These are phyloP conservation scores for Glandiceps talaboti DNA, from an alignment of 53 echinoderm and acorn worm species.

Conservation along the genomic window DNA sequence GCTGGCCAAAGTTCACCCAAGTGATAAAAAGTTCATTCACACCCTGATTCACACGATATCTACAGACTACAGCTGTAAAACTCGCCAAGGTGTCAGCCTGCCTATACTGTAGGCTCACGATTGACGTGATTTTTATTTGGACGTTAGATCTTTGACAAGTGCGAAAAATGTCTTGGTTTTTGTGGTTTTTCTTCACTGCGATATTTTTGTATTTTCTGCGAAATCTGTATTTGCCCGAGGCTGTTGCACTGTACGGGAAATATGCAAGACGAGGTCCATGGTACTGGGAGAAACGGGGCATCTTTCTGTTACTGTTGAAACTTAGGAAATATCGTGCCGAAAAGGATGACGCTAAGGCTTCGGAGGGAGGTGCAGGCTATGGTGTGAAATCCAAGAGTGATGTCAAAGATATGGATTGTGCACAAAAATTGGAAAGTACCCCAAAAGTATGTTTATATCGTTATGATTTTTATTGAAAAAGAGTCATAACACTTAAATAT, in stretches of 20 bases:
- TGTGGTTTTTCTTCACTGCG: neutral
- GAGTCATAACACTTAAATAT: too few relatives aligned
- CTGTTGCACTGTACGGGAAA: slow-evolving; percentile 14
- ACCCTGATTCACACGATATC: too few relatives aligned
- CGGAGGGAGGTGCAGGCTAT: slow-evolving; percentile 8
- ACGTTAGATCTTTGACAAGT: too few relatives aligned
- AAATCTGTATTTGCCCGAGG: slow-evolving; percentile 14
- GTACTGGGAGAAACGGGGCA: slow-evolving; percentile 22
- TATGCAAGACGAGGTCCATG: slow-evolving; percentile 23
- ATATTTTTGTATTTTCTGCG: slow-evolving; percentile 15
- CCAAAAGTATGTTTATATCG: too few relatives aligned
- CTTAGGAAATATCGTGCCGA: slow-evolving; percentile 3
- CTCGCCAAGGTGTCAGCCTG: too few relatives aligned
- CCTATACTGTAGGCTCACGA: too few relatives aligned
- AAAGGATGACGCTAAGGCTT: neutral
- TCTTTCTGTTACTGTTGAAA: slow-evolving; percentile 15
- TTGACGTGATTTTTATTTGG: too few relatives aligned
- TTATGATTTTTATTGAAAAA: too few relatives aligned
- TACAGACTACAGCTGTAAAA: too few relatives aligned
- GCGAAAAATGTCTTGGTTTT: too few relatives aligned
- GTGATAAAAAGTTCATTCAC: too few relatives aligned
- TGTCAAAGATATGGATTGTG: slow-evolving; percentile 21
- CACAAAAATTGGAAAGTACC: slow-evolving; percentile 1
- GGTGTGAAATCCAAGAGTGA: slow-evolving; percentile 7
- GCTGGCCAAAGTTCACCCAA: too few relatives aligned